Conservation (phyloP, 1,140 invertebrate genomes). For the Varroa destructor region DNA sequence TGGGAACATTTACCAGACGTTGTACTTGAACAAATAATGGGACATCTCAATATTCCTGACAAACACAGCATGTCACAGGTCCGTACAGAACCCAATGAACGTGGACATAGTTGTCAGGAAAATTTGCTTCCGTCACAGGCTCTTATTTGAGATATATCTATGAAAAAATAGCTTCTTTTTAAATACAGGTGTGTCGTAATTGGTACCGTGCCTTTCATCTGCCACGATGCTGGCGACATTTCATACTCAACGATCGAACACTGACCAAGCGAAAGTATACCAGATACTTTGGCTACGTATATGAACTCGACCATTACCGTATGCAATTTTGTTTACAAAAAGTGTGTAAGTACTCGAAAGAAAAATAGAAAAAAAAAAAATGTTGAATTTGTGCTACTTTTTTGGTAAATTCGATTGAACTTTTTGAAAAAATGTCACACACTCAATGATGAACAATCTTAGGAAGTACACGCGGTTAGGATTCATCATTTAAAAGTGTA, state of each 20-base stretch:
- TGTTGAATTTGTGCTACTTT: no score
- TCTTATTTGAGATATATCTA: not conserved
- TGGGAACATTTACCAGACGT: conserved; percentile 62
- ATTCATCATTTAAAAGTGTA: no score
- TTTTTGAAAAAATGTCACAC: no score
- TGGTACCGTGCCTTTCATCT: conserved; percentile 52
- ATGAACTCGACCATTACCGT: conserved; percentile 59
- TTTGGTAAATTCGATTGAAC: no score
- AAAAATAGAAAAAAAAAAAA: no score
- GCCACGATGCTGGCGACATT: conserved; percentile 57
- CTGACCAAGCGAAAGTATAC: conserved; percentile 61
- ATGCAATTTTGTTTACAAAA: conserved; percentile 56
- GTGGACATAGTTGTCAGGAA: conserved; percentile 45
- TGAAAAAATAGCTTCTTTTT: not conserved
- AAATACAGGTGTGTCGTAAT: conserved; percentile 33
- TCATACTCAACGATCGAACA: conserved; percentile 56
- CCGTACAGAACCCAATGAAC: conserved; percentile 41
- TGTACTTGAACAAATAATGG: conserved; percentile 60
- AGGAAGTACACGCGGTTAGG: no score
- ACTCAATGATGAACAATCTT: no score
- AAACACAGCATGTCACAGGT: conserved; percentile 61
- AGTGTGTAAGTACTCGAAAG: conserved; percentile 44
- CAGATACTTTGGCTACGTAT: conserved; percentile 68
- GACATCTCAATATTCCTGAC: conserved; percentile 53
- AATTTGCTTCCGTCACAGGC: not conserved